Base-by-base conservation (phyloP, 2,888 invertebrate species). In the Cenopis cana region DNA sequence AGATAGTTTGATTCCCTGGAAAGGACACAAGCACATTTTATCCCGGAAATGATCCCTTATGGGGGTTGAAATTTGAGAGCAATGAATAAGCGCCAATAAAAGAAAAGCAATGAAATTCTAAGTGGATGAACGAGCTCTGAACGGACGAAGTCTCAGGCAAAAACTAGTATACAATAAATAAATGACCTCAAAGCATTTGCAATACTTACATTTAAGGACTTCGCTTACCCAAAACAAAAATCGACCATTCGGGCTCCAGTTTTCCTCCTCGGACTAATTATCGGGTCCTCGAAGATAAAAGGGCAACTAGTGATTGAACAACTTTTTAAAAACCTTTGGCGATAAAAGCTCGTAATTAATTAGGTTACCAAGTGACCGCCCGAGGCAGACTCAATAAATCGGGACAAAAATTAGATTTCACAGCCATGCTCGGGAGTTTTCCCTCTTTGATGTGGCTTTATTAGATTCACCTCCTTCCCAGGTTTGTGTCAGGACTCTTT, bases 361-460 rank as follows among this genome's bases (percentile, higher is more conserved):
- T 55, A 55, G 60, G 66, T 71, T 71, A 66, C 66, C 49, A 38
- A 67, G 71, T 71, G 71, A 67, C 71, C 71, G 67, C 67, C 60
- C 14, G 61, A 50, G 66, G 67, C 66, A 38, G 67, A 67, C 54
- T 67, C 61, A 67, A 71, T 67, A 67, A 59, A 69, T 50, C 66
- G 61, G 65, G 55, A n/a, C 67, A 71, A 71, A 67, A 71, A 71
- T 71, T 67, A 71, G 71, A 71, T 61, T 71, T 50, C 55, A n/a
- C n/a, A 17, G 33, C 33, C 12, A 36, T n/a, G 49, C 14, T 12
- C 38, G 24, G 38, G 36, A 55, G 66, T 24, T 49, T 61, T 69
- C 38, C 29, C 69, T 49, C 71, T 71, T 71, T 71, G 71, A 71
- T 55, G 71, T 61, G 60, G n/a, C 55, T 71, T 71, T 61, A 71